Conservation (phyloP, 2,797 vertebrate species). For the Kryptopterus vitreolus region DNA sequence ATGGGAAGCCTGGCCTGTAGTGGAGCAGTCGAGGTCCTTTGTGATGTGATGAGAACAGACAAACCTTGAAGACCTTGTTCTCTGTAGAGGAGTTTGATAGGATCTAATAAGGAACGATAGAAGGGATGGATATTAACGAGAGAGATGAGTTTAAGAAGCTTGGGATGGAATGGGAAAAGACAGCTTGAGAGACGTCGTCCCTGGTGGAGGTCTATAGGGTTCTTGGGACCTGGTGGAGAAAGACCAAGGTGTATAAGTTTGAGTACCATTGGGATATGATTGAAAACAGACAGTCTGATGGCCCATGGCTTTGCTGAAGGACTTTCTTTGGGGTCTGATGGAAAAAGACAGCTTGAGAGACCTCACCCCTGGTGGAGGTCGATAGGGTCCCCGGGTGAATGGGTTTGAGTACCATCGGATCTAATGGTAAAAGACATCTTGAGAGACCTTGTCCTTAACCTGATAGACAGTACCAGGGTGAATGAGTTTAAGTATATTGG, state of each 20-base stretch:
- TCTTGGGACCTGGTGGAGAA: background rate
- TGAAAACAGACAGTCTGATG: background rate
- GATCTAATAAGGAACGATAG: background rate
- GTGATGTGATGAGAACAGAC: background rate
- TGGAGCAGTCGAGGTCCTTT: background rate
- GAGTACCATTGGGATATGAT: background rate
- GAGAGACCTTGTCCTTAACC: background rate
- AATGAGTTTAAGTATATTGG: background rate
- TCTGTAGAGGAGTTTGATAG: background rate
- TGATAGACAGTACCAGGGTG: background rate
- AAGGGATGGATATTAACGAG: background rate
- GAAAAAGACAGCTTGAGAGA: background rate
- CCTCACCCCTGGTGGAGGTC: background rate
- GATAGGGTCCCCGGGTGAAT: too few species aligned
- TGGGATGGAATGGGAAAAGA: background rate
- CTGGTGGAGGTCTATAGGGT: background rate
- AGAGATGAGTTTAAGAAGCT: background rate
- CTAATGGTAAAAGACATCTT: background rate
- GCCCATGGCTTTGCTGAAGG: background rate
- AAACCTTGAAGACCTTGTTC: background rate
- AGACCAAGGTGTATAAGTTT: background rate
- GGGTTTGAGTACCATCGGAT: background rate
- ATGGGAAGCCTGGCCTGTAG: background rate
- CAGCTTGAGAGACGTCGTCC: background rate
- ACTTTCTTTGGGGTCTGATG: background rate